Evolutionary conservation across 2,113 vertebrate species (phyloP), one percentile per base, ranked within the genome.

Genomic region (Orycteropus afer): DNA sequence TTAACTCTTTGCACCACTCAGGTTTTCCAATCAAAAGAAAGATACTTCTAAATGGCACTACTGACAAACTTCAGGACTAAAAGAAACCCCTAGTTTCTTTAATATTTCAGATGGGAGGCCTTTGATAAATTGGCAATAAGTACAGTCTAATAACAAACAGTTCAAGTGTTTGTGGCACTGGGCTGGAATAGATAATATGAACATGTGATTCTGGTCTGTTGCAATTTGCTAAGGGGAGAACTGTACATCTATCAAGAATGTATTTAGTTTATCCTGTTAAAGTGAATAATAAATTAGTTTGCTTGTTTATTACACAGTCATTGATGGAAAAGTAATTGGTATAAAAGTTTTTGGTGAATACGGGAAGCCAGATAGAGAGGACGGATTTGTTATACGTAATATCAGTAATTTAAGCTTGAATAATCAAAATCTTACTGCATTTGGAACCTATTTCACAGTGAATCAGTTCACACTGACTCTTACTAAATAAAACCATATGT

Each of bases 271-370:
- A 79, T 63, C 53, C 23, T 76, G 42, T 40, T 86, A 83, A 49
- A 89, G 5, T 86, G 32, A 90, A 81, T 53, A 71, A 86, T 86
- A 61, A 49, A 89, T 96, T 77, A 69, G 25, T 69, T 90, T 94
- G 77, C 11, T 80, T 85, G 12, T 1, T 94, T 92, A 78, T 91
- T 79, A 51, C 4, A 83, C 17, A 96, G 49, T 84, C 95, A 76
- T 53, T 89, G 37, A 86, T 77, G 45, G 73, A 81, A 45, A 76
- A 81, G 49, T 22, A 5, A 3, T 20, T n/a, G 25, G 45, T n/a
- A 61, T 67, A 59, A 92, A 91, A 83, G 9, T 14, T 86, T 65
- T 45, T 47, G 49, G 69, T 15, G 86, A 63, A 67, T 55, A 47
- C 14, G 29, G 59, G 51, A 89, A 82, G 69, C 0, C 63, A 86